phyloP scores from a whole-genome alignment of 2,113 vertebrate genomes.

The Nipponia nippon region DNA sequence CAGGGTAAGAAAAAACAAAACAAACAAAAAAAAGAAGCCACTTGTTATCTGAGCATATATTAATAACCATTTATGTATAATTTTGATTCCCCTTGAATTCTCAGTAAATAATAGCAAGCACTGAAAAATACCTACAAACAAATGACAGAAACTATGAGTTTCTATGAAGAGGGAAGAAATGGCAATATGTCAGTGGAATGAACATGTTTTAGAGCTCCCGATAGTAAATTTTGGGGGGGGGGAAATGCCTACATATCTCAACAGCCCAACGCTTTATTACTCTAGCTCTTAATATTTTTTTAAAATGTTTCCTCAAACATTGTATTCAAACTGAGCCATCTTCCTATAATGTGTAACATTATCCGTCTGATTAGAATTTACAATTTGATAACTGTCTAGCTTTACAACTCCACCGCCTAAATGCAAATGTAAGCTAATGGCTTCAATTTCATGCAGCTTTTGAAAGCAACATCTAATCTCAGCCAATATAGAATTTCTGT shows the following conservation, averaged over 20 bases:
- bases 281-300: background rate
- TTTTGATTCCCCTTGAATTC: background rate
- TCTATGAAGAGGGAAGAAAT: background rate
- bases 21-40: background rate
- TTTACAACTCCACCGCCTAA: constrained; percentile 19
- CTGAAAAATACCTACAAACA: background rate
- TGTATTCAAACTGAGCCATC: background rate
- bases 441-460: background rate
- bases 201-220: background rate
- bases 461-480: background rate
- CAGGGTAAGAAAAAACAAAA: background rate
- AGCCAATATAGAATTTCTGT: background rate
- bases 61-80: background rate
- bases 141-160: background rate
- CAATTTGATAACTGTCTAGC: background rate
- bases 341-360: background rate
- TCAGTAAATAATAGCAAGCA: background rate
- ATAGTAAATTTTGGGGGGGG: background rate
- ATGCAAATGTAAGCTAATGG: constrained; percentile 31
- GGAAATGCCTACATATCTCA: background rate
- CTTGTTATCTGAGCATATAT: background rate
- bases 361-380: constrained; percentile 30
- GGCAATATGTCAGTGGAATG: background rate
- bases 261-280: background rate
- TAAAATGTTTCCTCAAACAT: background rate